Base-by-base conservation (phyloP, 2,888 invertebrate genomes). In the Chesias legatella region DNA sequence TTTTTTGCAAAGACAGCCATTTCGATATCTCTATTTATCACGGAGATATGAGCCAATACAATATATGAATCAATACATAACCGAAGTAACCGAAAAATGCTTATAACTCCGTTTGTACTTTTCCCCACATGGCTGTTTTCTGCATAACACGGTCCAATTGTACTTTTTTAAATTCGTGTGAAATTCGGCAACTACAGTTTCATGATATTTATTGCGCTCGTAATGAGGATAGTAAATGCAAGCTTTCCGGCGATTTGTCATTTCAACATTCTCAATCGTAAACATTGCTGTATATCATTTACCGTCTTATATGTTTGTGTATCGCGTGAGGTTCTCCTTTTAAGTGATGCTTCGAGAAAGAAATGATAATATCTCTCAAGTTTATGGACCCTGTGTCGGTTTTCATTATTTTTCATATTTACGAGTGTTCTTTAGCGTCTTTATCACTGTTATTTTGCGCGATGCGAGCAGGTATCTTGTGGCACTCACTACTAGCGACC, bases 351-450 rank as follows among this genome's bases (percentile, higher is more conserved):
- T 7, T 35, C 22, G 9, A 33, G 43, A 38, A 36, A n/a, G n/a
- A 39, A 30, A 29, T 35, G 32, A 36, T 46, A 39, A 8, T 23
- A 28, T 47, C 24, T 42, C 25, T 29, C 8, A 20, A 35, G 41
- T 48, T 48, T 47, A 54, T 58, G 5, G 3, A 29, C 41, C 49
- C 41, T 24, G 21, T 38, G 37, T 48, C 30, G 5, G 7, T 39
- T 46, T n/a, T 39, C 27, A 39, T 31, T 22, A 33, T 35, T 44
- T 33, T 32, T 33, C 36, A 46, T 17, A 33, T 52, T 44, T 26
- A 25, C 28, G 23, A 36, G 11, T 7, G 11, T 22, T 26, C 44
- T 40, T 31, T 27, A 36, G 11, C 9, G 11, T 22, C 23, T 47
- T 40, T 37, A 41, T 41, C n/a, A 11, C 28, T 39, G 11, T 13